phyloP scores from a whole-genome alignment of 2,888 invertebrate species.

The Magallana nippona region DNA sequence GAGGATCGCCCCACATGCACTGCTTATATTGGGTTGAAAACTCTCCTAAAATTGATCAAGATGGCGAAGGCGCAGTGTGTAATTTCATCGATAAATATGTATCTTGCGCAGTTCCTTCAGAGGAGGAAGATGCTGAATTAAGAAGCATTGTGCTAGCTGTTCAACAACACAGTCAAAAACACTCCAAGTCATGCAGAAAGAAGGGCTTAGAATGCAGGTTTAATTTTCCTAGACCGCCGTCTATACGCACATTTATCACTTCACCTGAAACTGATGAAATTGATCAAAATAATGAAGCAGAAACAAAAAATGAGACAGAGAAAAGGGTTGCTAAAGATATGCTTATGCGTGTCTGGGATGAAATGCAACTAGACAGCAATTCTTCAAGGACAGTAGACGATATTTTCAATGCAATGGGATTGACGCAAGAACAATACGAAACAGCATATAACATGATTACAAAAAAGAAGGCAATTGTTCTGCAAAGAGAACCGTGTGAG shows the following conservation, averaged over 20 bases:
- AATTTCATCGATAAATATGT: slow-evolving; percentile 41
- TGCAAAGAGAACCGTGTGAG: neutral
- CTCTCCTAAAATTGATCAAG: slow-evolving; percentile 36
- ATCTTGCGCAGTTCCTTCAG: slow-evolving; percentile 35
- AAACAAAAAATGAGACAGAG: neutral
- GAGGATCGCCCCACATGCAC: slow-evolving; percentile 61
- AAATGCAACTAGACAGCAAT: neutral
- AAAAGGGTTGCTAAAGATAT: neutral
- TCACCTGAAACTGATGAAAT: no score
- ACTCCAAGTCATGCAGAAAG: slow-evolving; percentile 52
- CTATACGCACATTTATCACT: neutral
- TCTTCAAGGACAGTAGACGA: neutral
- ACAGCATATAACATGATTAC: neutral
- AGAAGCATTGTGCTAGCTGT: slow-evolving; percentile 44
- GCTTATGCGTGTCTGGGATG: neutral
- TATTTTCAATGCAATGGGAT: neutral
- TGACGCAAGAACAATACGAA: slow-evolving; percentile 8
- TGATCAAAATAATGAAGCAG: no score
- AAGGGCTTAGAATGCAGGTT: slow-evolving; percentile 48
- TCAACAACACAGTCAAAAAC: slow-evolving; percentile 52
- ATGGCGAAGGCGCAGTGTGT: slow-evolving; percentile 29
- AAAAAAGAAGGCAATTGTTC: neutral
- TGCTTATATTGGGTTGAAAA: slow-evolving; percentile 49
- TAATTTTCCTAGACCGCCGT: slow-evolving; percentile 51
- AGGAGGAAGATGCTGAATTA: slow-evolving; percentile 42